Conservation (phyloP, 2,113 vertebrate species). For the Nettapus auritus region DNA sequence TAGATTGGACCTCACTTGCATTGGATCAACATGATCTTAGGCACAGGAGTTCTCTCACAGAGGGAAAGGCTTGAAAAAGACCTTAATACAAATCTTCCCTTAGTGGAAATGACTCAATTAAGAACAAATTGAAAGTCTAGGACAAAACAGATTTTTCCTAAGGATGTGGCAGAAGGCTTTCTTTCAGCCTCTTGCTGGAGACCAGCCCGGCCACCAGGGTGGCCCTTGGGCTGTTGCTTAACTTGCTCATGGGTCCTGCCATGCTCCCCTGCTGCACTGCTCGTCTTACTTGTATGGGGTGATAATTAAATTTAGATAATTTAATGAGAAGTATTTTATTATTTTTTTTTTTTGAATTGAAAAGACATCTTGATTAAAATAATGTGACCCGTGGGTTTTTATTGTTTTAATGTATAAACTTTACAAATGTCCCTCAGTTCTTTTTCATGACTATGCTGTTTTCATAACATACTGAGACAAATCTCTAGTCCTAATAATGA, state of each 20-base stretch:
- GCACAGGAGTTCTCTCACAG: not conserved
- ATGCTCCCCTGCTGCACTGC: fast-evolving
- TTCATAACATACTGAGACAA: not conserved
- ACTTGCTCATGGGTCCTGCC: not conserved
- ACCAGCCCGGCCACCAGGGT: not conserved
- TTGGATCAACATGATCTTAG: not conserved
- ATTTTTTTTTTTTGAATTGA: not conserved
- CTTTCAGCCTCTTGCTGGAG: not conserved
- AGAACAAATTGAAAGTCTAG: not conserved
- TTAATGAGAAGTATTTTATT: not conserved
- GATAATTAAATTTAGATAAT: not conserved
- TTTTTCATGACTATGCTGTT: not conserved
- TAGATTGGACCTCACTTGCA: not conserved
- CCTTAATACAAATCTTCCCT: not conserved
- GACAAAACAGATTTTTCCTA: not conserved
- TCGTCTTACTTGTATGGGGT: not conserved
- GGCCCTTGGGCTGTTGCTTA: not conserved
- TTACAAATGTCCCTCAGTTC: not conserved
- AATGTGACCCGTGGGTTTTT: not conserved
- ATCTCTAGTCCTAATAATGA: constrained; percentile 15
- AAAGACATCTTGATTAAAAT: not conserved
- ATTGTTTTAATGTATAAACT: not conserved
- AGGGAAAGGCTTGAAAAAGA: not conserved
- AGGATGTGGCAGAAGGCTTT: not conserved
- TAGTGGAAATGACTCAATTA: not conserved